Percentiles rank a stretch among this genome's conserved stretches.
phyloP scores from a whole-genome alignment of 2,113 vertebrate species.

The Rhagologus leucostigma region DNA sequence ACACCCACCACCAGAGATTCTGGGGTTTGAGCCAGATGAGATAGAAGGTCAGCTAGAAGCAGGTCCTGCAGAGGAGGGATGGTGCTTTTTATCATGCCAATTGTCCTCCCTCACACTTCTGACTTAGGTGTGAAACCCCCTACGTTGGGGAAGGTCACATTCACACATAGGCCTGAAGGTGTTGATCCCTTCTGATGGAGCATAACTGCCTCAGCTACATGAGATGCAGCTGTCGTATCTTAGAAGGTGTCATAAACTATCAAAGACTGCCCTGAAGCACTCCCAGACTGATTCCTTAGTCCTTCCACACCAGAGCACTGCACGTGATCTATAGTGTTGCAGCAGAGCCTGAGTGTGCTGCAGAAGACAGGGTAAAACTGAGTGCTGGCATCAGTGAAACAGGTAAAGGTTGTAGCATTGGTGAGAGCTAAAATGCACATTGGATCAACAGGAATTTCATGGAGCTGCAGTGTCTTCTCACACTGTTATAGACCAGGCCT shows the following conservation, averaged over 20 bases:
- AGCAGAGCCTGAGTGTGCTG: neutral
- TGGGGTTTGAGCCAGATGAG: neutral
- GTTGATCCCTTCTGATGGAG: neutral
- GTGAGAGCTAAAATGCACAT: neutral
- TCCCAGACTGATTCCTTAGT: neutral
- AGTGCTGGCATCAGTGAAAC: neutral
- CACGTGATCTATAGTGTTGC: neutral
- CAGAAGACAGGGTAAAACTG: neutral
- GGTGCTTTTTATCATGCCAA: neutral
- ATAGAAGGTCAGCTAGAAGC: neutral
- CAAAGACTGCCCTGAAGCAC: neutral
- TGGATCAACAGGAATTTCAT: neutral
- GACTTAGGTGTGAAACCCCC: neutral
- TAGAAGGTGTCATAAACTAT: neutral
- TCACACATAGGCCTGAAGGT: neutral
- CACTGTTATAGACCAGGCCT: neutral
- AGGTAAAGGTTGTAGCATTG: neutral
- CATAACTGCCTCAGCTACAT: neutral
- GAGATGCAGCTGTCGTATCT: neutral
- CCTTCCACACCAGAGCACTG: neutral
- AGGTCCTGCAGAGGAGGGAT: accelerated
- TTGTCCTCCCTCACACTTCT: neutral
- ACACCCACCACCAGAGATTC: neutral
- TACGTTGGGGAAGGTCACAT: neutral
- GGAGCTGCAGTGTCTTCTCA: neutral